Conservation (phyloP, 2,113 vertebrate genomes). For the Hiodon tergisus region DNA sequence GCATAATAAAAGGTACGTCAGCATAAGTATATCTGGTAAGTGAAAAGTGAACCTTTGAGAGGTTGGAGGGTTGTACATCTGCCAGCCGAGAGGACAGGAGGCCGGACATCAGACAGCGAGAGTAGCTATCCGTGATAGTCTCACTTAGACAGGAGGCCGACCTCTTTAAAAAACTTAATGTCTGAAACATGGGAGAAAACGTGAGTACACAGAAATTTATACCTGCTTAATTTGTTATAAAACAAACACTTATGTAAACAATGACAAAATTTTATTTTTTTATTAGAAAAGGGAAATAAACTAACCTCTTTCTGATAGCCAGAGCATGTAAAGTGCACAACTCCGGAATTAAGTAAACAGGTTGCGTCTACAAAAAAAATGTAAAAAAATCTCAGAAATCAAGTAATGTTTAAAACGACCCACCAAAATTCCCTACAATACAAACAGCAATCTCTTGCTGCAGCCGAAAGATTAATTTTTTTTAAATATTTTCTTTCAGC, state of each 20-base stretch:
- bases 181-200: conserved; percentile 59
- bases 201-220: background rate
- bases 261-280: background rate
- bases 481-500: background rate
- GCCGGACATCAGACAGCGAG: conserved; percentile 84
- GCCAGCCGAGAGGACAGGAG: conserved; percentile 77
- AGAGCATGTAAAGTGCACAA: conserved; percentile 83
- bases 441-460: background rate
- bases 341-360: conserved; percentile 81
- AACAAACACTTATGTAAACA: background rate
- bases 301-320: conserved; percentile 92
- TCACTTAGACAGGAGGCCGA: conserved; percentile 77
- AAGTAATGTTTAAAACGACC: background rate
- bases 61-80: conserved; percentile 76
- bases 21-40: background rate
- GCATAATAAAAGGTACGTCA: background rate
- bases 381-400: background rate
- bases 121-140: conserved; percentile 76
- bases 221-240: background rate
- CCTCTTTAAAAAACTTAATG: conserved; percentile 85
- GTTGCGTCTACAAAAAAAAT: conserved; percentile 70
- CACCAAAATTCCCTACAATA: background rate
- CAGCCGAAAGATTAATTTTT: background rate
- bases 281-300: conserved; percentile 19
- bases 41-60: conserved; percentile 71